Conservation (phyloP, 2,888 invertebrate genomes). For the Apamea sordens region DNA sequence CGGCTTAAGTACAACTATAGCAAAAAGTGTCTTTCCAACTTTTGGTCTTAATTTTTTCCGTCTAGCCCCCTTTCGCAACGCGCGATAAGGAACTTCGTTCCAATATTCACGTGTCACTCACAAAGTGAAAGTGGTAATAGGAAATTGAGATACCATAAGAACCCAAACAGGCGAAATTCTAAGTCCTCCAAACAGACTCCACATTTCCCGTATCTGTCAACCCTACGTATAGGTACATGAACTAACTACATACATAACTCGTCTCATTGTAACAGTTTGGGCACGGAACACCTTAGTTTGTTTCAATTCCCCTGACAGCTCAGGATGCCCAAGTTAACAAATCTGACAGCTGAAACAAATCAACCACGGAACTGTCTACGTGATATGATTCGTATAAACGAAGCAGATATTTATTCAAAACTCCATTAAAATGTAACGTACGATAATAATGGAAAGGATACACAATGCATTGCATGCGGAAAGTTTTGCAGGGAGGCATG, state of each 20-base stretch:
- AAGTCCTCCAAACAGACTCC: neutral
- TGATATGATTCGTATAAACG: constrained; percentile 16
- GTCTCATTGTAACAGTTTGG: constrained; percentile 56
- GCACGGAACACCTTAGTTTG: constrained; percentile 65
- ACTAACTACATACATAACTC: constrained; percentile 26
- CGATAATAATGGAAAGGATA: constrained; percentile 19
- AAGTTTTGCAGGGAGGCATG: constrained; percentile 12
- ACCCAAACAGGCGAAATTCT: neutral
- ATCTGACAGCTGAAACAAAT: constrained; percentile 55
- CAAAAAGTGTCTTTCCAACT: too few species aligned
- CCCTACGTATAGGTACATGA: constrained; percentile 39
- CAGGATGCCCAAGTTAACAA: constrained; percentile 64
- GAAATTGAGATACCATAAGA: neutral
- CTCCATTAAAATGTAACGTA: constrained; percentile 23
- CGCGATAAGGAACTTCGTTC: too few species aligned
- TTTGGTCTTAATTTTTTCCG: too few species aligned
- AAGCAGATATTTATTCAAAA: constrained; percentile 22
- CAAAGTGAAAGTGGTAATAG: neutral
- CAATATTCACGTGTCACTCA: neutral
- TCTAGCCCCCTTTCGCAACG: too few species aligned
- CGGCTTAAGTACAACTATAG: too few species aligned
- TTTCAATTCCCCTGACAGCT: constrained; percentile 65
- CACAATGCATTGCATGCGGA: constrained; percentile 4
- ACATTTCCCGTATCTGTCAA: constrained; percentile 24
- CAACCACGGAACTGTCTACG: constrained; percentile 41